Evolutionary conservation across 1,140 invertebrate species (phyloP).

Genomic region (Coelopa frigida): DNA sequence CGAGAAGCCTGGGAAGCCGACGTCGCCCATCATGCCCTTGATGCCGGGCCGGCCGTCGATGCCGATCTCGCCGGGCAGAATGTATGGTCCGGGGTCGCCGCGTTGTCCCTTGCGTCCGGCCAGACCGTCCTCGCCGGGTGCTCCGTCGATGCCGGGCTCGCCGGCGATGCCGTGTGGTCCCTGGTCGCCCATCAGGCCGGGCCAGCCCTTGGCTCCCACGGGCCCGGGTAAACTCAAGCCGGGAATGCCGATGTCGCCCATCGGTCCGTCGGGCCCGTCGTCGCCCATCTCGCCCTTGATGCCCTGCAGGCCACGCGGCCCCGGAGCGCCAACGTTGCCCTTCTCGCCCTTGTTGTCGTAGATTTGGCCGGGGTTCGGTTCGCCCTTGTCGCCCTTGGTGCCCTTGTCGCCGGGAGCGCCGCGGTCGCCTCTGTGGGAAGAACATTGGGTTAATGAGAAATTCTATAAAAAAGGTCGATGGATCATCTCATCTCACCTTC

Average conservation of each 20-base stretch:
- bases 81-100: constrained; percentile 45
- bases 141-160: constrained; percentile 45
- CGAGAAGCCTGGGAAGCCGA: constrained; percentile 21
- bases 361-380: constrained; percentile 42
- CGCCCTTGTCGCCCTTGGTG: constrained; percentile 51
- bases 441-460: too few species aligned
- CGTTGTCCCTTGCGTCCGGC: constrained; percentile 48
- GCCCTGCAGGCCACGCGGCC: constrained; percentile 33
- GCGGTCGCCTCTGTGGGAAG: constrained; percentile 41
- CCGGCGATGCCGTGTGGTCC: constrained; percentile 45
- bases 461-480: constrained; percentile 2
- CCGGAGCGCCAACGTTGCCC: constrained; percentile 25
- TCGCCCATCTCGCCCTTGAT: constrained; percentile 29
- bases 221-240: constrained; percentile 41
- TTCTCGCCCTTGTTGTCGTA: constrained; percentile 26
- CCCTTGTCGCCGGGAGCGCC: constrained; percentile 48
- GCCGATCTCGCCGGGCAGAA: constrained; percentile 45
- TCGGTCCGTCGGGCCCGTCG: constrained; percentile 17
- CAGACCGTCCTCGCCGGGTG: constrained; percentile 39
- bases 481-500: too few species aligned
- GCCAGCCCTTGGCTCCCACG: constrained; percentile 49
- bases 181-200: constrained; percentile 42
- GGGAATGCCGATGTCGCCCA: constrained; percentile 22
- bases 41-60: constrained; percentile 35
- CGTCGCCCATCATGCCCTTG: constrained; percentile 48